phyloP scores from a whole-genome alignment of 2,797 vertebrate species.

The Tenualosa ilisha region DNA sequence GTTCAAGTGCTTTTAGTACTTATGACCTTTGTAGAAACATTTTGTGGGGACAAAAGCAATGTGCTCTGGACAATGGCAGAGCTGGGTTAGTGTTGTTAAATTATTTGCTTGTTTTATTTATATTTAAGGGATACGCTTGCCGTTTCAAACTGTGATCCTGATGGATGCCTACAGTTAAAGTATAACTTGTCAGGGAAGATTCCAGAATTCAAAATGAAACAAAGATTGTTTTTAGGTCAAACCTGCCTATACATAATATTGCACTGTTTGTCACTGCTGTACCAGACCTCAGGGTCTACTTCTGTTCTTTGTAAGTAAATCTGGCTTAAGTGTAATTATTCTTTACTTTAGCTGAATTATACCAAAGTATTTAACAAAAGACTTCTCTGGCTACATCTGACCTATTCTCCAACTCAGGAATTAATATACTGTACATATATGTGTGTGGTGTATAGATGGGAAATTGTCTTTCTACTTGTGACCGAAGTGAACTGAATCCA shows the following conservation, averaged over 20 bases:
- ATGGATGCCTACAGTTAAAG: constrained; percentile 63
- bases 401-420: constrained; percentile 80
- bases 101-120: constrained; percentile 67
- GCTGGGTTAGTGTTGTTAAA: constrained; percentile 29
- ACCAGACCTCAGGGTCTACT: constrained; percentile 66
- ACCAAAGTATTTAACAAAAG: constrained; percentile 74
- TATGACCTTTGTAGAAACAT: constrained; percentile 63
- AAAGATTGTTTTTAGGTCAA: constrained; percentile 60
- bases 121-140: constrained; percentile 75
- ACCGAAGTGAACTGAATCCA: constrained; percentile 64
- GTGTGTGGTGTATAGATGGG: constrained; percentile 53
- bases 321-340: constrained; percentile 47
- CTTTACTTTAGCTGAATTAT: constrained; percentile 64
- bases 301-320: constrained; percentile 58
- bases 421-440: constrained; percentile 62
- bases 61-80: constrained; percentile 48
- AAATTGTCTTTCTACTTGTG: constrained; percentile 53
- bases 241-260: constrained; percentile 79
- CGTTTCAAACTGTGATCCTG: constrained; percentile 69
- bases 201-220: constrained; percentile 68
- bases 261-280: constrained; percentile 79
- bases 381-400: constrained; percentile 69
- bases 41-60: constrained; percentile 61
- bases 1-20: constrained; percentile 49
- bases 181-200: constrained; percentile 69